Evolutionary conservation across 2,113 vertebrate species (phyloP).

Genomic region (Leucopsar rothschildi): DNA sequence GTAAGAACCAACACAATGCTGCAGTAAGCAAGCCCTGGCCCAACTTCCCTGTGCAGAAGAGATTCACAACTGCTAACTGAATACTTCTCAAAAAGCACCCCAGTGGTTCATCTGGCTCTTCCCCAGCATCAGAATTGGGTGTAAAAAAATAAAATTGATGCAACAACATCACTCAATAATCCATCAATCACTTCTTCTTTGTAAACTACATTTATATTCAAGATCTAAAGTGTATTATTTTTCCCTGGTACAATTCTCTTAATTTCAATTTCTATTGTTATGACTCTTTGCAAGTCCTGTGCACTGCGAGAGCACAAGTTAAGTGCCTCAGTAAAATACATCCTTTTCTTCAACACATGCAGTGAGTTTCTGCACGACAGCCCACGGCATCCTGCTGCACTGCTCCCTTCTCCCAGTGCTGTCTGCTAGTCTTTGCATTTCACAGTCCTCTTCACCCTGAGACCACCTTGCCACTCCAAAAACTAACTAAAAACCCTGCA

Average conservation of each 20-base stretch:
- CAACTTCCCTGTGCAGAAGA: background rate
- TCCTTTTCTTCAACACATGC: background rate
- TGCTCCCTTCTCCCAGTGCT: background rate
- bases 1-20: background rate
- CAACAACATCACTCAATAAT: background rate
- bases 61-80: background rate
- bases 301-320: background rate
- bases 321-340: background rate
- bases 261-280: background rate
- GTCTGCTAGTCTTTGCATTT: background rate
- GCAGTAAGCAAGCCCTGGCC: background rate
- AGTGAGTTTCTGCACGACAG: background rate
- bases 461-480: background rate
- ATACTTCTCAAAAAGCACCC: background rate
- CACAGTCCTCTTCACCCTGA: background rate
- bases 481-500: background rate
- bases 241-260: background rate
- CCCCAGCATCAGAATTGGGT: background rate
- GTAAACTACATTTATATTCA: background rate
- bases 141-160: background rate
- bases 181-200: background rate
- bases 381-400: background rate
- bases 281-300: background rate
- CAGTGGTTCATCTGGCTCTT: background rate
- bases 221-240: background rate